A percentile compares a stretch with the other conserved stretches of the same genome.
Evolutionary conservation across 1,140 invertebrate genomes (phyloP).

Genomic region (Dryas iulia): DNA sequence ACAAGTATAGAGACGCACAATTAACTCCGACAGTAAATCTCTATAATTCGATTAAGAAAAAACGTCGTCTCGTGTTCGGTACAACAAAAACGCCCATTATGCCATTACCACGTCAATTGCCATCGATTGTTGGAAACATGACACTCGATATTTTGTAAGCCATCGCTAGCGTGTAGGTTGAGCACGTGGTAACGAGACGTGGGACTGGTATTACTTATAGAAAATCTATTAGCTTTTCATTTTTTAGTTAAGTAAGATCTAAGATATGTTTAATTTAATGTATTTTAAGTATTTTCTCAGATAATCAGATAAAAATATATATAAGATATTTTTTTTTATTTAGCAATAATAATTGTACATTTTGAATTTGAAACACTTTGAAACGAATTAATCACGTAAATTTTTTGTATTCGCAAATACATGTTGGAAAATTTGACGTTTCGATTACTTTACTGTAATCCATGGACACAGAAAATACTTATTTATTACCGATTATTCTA

Average conservation of each 20-base stretch:
- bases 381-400: too few species aligned
- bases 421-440: too few species aligned
- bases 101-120: slow-evolving; percentile 57
- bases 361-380: too few species aligned
- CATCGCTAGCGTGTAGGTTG: slow-evolving; percentile 4
- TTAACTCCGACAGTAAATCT: slow-evolving; percentile 34
- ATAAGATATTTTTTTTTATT: too few species aligned
- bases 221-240: neutral
- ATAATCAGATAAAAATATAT: too few species aligned
- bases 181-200: neutral
- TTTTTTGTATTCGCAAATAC: too few species aligned
- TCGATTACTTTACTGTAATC: too few species aligned
- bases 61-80: slow-evolving; percentile 29
- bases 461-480: too few species aligned
- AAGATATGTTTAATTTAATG: neutral
- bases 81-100: slow-evolving; percentile 53
- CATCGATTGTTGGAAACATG: slow-evolving; percentile 50
- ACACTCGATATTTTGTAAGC: slow-evolving; percentile 40
- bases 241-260: neutral
- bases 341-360: too few species aligned
- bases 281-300: too few species aligned
- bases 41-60: slow-evolving; percentile 38
- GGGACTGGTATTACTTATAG: neutral
- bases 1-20: slow-evolving; percentile 30
- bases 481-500: too few species aligned